Conservation (phyloP, 1,140 invertebrate species). For the Neuroterus valhalla region DNA sequence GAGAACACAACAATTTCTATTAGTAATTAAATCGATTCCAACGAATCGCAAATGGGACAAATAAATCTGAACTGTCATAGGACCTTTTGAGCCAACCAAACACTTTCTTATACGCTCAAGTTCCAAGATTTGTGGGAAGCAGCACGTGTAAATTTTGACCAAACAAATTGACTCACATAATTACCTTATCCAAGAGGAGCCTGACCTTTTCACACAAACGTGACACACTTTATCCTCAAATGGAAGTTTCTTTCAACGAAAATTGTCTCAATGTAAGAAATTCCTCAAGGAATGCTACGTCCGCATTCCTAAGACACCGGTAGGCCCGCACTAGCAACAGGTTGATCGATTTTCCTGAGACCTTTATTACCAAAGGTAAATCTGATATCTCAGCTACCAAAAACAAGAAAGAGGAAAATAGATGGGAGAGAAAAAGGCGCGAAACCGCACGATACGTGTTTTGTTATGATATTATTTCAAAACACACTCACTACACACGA, state of each 20-base stretch:
- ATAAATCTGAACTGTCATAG: not conserved
- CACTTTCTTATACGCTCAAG: not conserved
- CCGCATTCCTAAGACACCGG: not conserved
- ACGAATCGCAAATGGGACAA: too few relatives aligned
- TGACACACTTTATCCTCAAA: not conserved
- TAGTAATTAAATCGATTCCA: too few relatives aligned
- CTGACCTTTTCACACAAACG: not conserved
- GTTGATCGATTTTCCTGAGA: constrained; percentile 47
- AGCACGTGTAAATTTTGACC: not conserved
- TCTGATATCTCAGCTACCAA: not conserved
- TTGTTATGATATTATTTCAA: constrained; percentile 43
- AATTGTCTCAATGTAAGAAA: not conserved
- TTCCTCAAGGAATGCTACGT: not conserved
- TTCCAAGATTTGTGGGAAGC: constrained; percentile 3
- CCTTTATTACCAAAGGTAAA: constrained; percentile 4
- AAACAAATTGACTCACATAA: constrained; percentile 14
- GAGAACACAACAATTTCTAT: too few relatives aligned
- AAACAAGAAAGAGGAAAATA: constrained; percentile 23
- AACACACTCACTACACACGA: constrained; percentile 15
- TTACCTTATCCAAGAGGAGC: not conserved
- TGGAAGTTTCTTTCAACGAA: not conserved
- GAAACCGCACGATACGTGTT: constrained; percentile 37
- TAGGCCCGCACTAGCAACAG: constrained; percentile 39
- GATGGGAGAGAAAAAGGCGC: constrained; percentile 20
- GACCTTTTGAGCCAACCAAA: constrained; percentile 1